Base-by-base conservation (phyloP, 2,888 invertebrate species). In the Cryptocephalus primarius region DNA sequence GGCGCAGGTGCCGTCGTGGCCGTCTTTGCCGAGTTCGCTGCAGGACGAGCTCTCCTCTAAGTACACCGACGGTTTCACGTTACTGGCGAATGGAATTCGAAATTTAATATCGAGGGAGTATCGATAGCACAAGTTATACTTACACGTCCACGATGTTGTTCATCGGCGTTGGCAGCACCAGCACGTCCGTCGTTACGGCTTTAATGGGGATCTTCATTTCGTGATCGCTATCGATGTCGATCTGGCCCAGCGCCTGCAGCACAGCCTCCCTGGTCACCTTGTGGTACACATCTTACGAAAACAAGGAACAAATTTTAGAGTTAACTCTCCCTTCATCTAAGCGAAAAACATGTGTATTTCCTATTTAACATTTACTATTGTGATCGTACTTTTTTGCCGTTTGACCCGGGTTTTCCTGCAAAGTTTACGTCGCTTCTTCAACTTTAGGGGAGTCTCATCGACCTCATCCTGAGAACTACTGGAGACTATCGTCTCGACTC, bases 401-500 rank as follows among this genome's bases (percentile, higher is more conserved):
- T 80, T 81, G 57, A 79, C 80, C 33, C 81, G 73, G 2, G 65
- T 63, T 65, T 82, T 82, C 59, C 81, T 74, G 59, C 81, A 72
- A 9, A 81, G 72, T 62, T 82, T 82, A 45, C 74, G 66, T 58
- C 70, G 60, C 58, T 70, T 70, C 39, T 68, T 56, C 43, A 66
- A 59, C 46, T 68, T 67, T 1, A 61, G 55, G 6, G 64, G 60
- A 9, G 63, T 57, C 45, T 68, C 69, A 75, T 80, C 70, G 72
- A 77, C 64, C 74, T 79, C 70, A 47, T 69, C 69, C 44, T 69
- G 68, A 1, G 69, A 70, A 55, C 68, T 70, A 49, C 69, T 75
- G 31, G 75, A 72, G 14, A 71, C 68, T 10, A 76, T 74, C 38
- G 72, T 72, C 43, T 75, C 75, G 2, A 74, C 73, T 31, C 68